A percentile compares a stretch with the other conserved stretches of the same genome.
phyloP scores from a whole-genome alignment of 2,888 invertebrate species.

The Athalia rosae region DNA sequence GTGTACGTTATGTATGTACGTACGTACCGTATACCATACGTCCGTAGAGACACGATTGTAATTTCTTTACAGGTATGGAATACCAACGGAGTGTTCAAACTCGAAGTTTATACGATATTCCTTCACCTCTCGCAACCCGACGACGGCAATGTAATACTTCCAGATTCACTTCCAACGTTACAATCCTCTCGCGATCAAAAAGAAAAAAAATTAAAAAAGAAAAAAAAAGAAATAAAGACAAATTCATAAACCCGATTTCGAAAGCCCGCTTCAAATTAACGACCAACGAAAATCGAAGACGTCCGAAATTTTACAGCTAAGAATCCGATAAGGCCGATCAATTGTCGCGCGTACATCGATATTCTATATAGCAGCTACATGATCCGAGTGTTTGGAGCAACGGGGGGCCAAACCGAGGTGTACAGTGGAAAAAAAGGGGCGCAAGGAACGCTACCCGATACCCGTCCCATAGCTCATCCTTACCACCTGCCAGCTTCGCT shows the following conservation, averaged over 20 bases:
- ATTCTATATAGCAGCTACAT: no score
- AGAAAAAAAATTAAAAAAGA: no score
- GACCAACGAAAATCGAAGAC: background rate
- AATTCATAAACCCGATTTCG: no score
- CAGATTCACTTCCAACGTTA: no score
- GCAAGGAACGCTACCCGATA: conserved; percentile 36
- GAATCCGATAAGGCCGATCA: conserved; percentile 21
- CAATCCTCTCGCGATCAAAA: no score
- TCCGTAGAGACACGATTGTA: background rate
- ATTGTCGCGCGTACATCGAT: conserved; percentile 2
- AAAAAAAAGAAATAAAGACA: no score
- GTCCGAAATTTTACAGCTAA: conserved; percentile 8
- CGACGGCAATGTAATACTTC: no score
- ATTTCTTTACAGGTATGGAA: background rate
- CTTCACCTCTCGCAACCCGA: background rate
- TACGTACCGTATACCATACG: background rate
- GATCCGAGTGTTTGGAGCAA: no score
- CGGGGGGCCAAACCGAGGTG: no score
- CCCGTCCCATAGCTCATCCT: conserved; percentile 48
- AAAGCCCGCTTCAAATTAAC: no score
- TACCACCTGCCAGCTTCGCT: conserved; percentile 46
- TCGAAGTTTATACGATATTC: background rate
- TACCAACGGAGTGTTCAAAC: background rate
- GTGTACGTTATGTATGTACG: background rate
- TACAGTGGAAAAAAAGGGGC: background rate